Evolutionary conservation across 2,113 vertebrate genomes (phyloP), one percentile per base, ranked within the genome.

Genomic region (Cyanoramphus novaezelandiae): DNA sequence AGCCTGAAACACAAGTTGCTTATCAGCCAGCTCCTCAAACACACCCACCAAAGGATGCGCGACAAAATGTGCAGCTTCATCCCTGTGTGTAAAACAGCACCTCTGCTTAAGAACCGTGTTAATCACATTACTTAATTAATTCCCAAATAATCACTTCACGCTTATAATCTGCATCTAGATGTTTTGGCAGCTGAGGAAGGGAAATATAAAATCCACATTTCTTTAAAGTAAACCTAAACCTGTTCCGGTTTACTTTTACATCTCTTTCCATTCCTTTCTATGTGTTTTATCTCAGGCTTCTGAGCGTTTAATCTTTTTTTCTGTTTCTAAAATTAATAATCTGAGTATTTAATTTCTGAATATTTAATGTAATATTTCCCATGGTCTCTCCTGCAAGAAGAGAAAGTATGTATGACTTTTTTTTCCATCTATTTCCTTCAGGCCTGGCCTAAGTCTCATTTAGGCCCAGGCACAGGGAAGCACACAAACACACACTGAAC

Each of bases 111-210:
- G 80, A 94, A 50, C 70, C 1, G 0, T 94, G 62, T 85, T 95
- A 95, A 91, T 94, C 62, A 44, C 55, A 63, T 97, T 91, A 81
- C 55, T 91, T 96, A 96, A 94, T 93, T 93, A 76, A 67, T 94
- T 94, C 86, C 79, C 49, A 93, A 92, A 79, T 92, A 96, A 83
- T 95, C 84, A 68, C 91, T 94, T 95, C 52, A 79, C 28, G 80
- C 31, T 92, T 94, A 39, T 6, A 89, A 82, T 95, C 71, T 86
- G 62, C 69, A 93, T 63, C 25, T 69, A 86, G 86, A 90, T 83
- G 80, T 79, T 97, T 72, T 92, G 68, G 76, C 90, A 96, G 59
- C 35, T 65, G 74, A 82, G 75, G 74, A 4, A 88, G 46, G 50
- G 16, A 82, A 89, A 91, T 79, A 67, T 72, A 89, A 87, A 95